Base-by-base conservation (phyloP, 2,113 vertebrate genomes). In the Crotophaga sulcirostris region DNA sequence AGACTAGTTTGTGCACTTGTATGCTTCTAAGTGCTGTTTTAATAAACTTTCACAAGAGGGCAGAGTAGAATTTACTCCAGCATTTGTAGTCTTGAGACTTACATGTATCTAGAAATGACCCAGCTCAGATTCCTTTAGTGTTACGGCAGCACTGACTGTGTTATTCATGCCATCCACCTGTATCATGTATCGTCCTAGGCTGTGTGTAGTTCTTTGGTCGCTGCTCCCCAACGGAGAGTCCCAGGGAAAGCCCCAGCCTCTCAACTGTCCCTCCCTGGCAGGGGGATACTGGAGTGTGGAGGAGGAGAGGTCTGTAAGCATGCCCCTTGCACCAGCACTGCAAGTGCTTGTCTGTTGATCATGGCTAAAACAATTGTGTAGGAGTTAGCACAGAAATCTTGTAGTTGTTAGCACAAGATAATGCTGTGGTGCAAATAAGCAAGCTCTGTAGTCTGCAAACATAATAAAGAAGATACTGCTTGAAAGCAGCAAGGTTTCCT, bases 31-130 rank as follows among this genome's bases (percentile, higher is more conserved):
- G 67, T 84, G 96, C 64, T 86, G 16, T 96, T 85, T 91, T 87
- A 93, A 85, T 78, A 38, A 90, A 52, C 40, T 80, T 83, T 91
- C 85, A 94, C 91, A 83, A 96, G 94, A 93, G 94, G 93, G 91
- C 93, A 91, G 91, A 93, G 67, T 85, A 85, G 87, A 95, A 80
- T 80, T 73, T 83, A 42, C 58, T 89, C 77, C 1, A 2, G 59
- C 34, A 85, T 63, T 26, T 40, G 3, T 16, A 54, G 24, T 20
- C 76, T 89, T 45, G 70, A 69, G 49, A 62, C n/a, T 75, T 11
- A 2, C 8, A 1, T 9, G 4, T n/a, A 23, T n/a, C 52, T 52
- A 49, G 69, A 85, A 79, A 67, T 47, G 24, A 91, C 11, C 17
- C 25, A 58, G 11, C 54, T 92, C 31, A 24, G 33, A 29, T 66